Base-by-base conservation (phyloP, 2,888 invertebrate species). In the Sarcophaga rosellei region DNA sequence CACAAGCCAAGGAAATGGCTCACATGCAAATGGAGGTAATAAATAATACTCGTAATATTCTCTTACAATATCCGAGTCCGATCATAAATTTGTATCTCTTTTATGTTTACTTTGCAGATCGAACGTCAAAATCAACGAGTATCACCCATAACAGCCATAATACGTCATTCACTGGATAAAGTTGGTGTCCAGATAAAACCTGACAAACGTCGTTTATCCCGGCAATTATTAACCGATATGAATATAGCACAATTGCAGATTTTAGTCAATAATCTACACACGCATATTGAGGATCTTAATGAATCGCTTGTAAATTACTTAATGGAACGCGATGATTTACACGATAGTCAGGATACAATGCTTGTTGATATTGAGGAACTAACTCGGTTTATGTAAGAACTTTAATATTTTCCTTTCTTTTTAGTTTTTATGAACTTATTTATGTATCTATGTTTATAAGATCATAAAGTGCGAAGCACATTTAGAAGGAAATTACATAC, bases 301-400 rank as follows among this genome's bases (percentile, higher is more conserved):
- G 98, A 98, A 92, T 95, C 96, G 81, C 94, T 99, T 89, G 98
- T 99, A 81, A 96, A 96, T 92, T 95, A 97, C 92, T 94, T 99
- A 90, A 96, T 99, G 95, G 97, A 97, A 90, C 95, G 99, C 88
- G 99, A 99, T 94, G 98, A 99, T 93, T 94, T 99, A 72, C 98
- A 99, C 94, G 99, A 99, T 98, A 97, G 98, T 88, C 98, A 99
- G 93, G 99, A 99, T 93, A 98, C 99, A 62, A 98, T 98, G 97
- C 95, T 99, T 88, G 98, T 99, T 59, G 99, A 99, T 92, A 98
- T 99, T 90, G 99, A 99, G 94, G 99, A 99, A 94, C 95, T 98
- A 89, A 98, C 98, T 65, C 95, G 97, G 94, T 97, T 97, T 93
- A 94, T 97, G 97, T 97, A 94, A 96, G 97, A 35, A 35, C 35